Conservation (phyloP, 2,113 vertebrate species). For the Eulemur rufifrons region DNA sequence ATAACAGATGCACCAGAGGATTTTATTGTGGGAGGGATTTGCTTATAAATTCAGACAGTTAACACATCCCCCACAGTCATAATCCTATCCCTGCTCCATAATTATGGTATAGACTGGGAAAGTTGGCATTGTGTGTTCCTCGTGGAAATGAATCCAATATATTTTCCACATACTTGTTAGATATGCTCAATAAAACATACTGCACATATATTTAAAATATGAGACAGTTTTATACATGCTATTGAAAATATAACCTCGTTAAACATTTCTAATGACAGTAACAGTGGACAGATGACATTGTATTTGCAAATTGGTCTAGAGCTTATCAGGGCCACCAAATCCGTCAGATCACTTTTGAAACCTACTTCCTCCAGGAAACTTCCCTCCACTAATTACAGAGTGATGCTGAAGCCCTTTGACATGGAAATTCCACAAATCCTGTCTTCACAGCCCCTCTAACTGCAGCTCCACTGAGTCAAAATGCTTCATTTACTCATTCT, state of each 20-base stretch:
- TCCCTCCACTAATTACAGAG: not conserved
- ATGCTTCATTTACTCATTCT: not conserved
- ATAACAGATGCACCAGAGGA: constrained; percentile 7
- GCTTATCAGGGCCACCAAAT: not conserved
- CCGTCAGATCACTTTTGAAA: not conserved
- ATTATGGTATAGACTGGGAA: not conserved
- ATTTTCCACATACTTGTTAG: constrained; percentile 65
- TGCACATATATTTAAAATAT: constrained; percentile 55
- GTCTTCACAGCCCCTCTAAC: not conserved
- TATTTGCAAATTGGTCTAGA: constrained; percentile 35
- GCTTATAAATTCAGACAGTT: constrained; percentile 51
- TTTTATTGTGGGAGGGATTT: constrained; percentile 37
- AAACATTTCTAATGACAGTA: constrained; percentile 44
- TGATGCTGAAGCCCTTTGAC: not conserved
- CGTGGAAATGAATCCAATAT: constrained; percentile 56
- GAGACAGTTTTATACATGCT: constrained; percentile 46
- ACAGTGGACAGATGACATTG: not conserved
- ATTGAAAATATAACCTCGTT: constrained; percentile 27
- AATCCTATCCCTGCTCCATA: not conserved
- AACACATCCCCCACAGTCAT: not conserved
- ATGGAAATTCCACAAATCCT: not conserved
- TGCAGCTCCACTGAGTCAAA: not conserved
- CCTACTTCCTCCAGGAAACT: not conserved
- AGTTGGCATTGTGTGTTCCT: not conserved
- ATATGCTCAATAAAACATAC: constrained; percentile 49